phyloP scores from a whole-genome alignment of 1,140 invertebrate genomes.

The Augochlora pura region DNA sequence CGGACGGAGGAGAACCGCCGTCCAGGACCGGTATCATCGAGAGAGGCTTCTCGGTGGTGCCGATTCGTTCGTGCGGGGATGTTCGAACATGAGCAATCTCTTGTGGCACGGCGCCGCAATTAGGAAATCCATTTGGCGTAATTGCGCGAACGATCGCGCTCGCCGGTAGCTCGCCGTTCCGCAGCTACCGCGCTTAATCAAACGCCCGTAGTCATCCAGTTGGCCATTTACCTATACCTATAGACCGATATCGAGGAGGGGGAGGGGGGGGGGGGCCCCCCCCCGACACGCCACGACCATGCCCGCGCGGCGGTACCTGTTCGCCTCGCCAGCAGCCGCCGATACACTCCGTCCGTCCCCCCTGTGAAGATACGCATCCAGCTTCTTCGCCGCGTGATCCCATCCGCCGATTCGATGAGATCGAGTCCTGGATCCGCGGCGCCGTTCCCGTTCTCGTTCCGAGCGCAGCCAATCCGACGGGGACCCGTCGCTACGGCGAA shows the following conservation, averaged over 20 bases:
- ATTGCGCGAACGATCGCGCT: slow-evolving; percentile 75
- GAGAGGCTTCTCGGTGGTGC: slow-evolving; percentile 55
- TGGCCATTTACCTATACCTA: slow-evolving; percentile 49
- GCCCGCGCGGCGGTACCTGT: background rate
- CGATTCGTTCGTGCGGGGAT: slow-evolving; percentile 55
- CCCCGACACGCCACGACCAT: background rate
- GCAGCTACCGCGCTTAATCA: slow-evolving; percentile 73
- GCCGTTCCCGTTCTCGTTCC: slow-evolving; percentile 23
- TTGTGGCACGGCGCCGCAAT: slow-evolving; percentile 72
- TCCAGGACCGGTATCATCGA: slow-evolving; percentile 17
- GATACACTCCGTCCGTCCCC: background rate
- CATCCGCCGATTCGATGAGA: slow-evolving; percentile 16
- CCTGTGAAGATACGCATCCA: slow-evolving; percentile 14
- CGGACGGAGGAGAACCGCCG: too few relatives aligned
- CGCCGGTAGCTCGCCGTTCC: slow-evolving; percentile 40
- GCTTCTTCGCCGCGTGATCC: background rate
- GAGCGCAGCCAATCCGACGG: slow-evolving; percentile 19
- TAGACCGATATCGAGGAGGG: slow-evolving; percentile 17
- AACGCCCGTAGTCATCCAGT: slow-evolving; percentile 60
- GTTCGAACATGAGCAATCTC: slow-evolving; percentile 77
- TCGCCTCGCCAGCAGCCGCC: background rate
- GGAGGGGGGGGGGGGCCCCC: too few relatives aligned
- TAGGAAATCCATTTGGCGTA: slow-evolving; percentile 80
- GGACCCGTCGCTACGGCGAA: background rate
- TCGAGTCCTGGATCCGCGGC: slow-evolving; percentile 18